Base-by-base conservation (phyloP, 2,888 invertebrate genomes). In the Sylvicola fuscatus region DNA sequence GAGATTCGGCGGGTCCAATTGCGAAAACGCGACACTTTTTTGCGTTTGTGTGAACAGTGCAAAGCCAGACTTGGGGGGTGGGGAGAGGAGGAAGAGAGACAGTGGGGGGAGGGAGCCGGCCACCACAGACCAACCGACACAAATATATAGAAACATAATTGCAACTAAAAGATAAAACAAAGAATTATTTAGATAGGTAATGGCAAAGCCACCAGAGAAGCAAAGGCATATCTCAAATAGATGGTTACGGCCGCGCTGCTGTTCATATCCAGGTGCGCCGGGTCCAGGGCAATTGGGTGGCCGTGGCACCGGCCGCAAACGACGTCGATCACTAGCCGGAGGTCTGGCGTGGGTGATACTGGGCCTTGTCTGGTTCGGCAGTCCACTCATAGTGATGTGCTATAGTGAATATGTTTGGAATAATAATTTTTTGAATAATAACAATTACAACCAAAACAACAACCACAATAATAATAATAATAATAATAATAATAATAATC, bases 401-500 rank as follows among this genome's bases (percentile, higher is more conserved):
- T 21, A 21, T 21, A 21, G 21, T 21, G 21, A 21, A 21, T 21
- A 21, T 21, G 21, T 21, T 21, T 21, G 21, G 21, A 21, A 21
- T 21, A 21, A 21, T 21, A 21, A 21, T 21, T 21, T 21, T 21
- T 21, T 21, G 21, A 21, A 21, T 21, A 21, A 21, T 21, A 21
- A 21, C 8, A 21, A 21, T 21, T 6, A 21, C 8, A 21, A 21
- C 8, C 4, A 21, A 6, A 21, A 21, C 8, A 21, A 21, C 8
- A 21, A 21, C 8, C 4, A 21, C 21, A 21, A 21, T 8, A 5
- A 29, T 6, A 13, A 13, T 29, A 29, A 4, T n/a, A 29, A 13
- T 10, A 12, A 29, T 10, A 29, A 13, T 29, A 13, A 29, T 12
- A n/a, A 13, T 12, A 29, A 29, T 29, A 29, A 13, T 13, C 47